phyloP scores from a whole-genome alignment of 2,797 vertebrate genomes.

The Morelia viridis region DNA sequence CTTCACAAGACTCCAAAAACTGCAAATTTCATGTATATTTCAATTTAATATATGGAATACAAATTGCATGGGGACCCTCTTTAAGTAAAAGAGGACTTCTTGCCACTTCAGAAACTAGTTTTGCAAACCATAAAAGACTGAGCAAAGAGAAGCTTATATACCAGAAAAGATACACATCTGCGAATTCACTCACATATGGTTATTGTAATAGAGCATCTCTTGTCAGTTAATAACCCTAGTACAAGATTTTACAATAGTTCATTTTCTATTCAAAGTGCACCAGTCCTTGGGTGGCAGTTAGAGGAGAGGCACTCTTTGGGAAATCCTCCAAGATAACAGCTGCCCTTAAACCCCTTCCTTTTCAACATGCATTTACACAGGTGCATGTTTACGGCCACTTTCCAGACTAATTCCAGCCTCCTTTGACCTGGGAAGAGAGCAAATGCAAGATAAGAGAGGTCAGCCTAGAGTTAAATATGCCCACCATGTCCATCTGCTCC shows the following conservation, averaged over 20 bases:
- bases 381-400: conserved; percentile 66
- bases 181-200: background rate
- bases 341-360: conserved; percentile 43
- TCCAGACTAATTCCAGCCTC: conserved; percentile 62
- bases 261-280: conserved; percentile 4
- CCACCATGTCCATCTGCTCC: conserved; percentile 69
- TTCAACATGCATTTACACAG: conserved; percentile 75
- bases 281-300: conserved; percentile 49
- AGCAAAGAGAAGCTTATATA: background rate
- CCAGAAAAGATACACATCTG: background rate
- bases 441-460: conserved; percentile 73
- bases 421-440: conserved; percentile 65
- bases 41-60: background rate
- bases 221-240: background rate
- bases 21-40: background rate
- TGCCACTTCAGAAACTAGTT: background rate
- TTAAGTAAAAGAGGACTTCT: background rate
- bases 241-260: background rate
- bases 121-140: background rate
- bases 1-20: background rate
- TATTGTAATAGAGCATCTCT: background rate
- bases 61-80: background rate
- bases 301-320: conserved; percentile 19
- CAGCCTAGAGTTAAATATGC: conserved; percentile 65
- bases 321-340: conserved; percentile 29